These are phyloP conservation scores for Vimba vimba DNA, from an alignment of 2,113 vertebrate genomes.

Conservation along the genomic window DNA sequence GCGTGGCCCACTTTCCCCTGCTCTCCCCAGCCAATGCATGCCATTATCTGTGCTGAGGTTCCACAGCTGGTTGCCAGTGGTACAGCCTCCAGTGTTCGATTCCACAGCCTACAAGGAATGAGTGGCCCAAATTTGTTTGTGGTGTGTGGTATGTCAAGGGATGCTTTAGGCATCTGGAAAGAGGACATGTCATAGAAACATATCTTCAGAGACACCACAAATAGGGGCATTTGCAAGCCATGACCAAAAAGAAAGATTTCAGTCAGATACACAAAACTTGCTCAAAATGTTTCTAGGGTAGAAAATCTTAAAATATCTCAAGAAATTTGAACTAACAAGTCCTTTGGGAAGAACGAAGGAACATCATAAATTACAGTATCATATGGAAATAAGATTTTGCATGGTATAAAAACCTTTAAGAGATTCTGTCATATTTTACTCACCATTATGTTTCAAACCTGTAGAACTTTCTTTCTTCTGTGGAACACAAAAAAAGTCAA, in stretches of 20 bases:
- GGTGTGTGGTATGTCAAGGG: constrained; percentile 23
- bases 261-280: neutral
- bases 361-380: neutral
- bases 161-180: constrained; percentile 26
- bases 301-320: constrained; percentile 21
- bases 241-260: constrained; percentile 6
- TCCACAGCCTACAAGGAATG: constrained; percentile 39
- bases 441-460: neutral
- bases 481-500: neutral
- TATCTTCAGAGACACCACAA: constrained; percentile 9
- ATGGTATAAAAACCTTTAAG: neutral
- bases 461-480: neutral
- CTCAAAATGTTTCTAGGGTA: constrained; percentile 13
- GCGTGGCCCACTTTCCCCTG: neutral
- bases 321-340: neutral
- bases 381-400: neutral
- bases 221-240: constrained; percentile 3
- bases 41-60: constrained; percentile 65
- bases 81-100: constrained; percentile 59
- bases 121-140: constrained; percentile 54
- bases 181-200: constrained; percentile 8
- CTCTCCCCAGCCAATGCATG: neutral
- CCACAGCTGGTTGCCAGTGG: constrained; percentile 64
- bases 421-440: neutral
- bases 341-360: neutral